phyloP scores from a whole-genome alignment of 2,113 vertebrate genomes.

The Sterna hirundo region DNA sequence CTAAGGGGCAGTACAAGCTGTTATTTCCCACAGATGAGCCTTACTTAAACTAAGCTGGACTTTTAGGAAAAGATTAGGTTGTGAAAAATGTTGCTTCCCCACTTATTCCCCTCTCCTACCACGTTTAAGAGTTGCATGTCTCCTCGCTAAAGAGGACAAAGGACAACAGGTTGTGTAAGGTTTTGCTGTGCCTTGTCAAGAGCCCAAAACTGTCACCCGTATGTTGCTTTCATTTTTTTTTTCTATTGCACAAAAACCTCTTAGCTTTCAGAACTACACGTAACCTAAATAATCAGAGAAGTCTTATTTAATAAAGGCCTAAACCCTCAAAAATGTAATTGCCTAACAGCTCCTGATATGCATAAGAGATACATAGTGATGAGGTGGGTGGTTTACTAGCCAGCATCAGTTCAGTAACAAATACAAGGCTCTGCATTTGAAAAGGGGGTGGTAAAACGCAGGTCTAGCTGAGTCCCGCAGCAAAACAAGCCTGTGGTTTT shows the following conservation, averaged over 20 bases:
- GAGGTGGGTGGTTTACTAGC: not conserved
- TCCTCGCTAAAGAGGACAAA: not conserved
- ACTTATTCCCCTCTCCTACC: not conserved
- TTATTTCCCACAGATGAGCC: not conserved
- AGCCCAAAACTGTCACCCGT: not conserved
- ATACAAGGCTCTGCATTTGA: not conserved
- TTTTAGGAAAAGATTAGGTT: not conserved
- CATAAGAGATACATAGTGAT: not conserved
- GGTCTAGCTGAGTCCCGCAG: not conserved
- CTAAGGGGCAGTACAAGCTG: not conserved
- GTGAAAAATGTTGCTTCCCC: not conserved
- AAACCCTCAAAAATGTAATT: not conserved
- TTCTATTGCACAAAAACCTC: not conserved
- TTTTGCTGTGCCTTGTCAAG: not conserved
- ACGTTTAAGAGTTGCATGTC: not conserved
- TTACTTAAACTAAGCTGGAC: not conserved
- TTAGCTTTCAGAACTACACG: not conserved
- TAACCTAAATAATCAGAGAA: not conserved
- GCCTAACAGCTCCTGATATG: not conserved
- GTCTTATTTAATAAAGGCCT: not conserved
- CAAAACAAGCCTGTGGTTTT: not conserved
- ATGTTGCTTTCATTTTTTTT: not conserved
- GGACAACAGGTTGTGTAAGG: not conserved
- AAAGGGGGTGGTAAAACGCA: not conserved
- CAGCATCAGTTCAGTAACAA: not conserved